Base-by-base conservation (phyloP, 2,888 invertebrate species). In the Pyralis farinalis region DNA sequence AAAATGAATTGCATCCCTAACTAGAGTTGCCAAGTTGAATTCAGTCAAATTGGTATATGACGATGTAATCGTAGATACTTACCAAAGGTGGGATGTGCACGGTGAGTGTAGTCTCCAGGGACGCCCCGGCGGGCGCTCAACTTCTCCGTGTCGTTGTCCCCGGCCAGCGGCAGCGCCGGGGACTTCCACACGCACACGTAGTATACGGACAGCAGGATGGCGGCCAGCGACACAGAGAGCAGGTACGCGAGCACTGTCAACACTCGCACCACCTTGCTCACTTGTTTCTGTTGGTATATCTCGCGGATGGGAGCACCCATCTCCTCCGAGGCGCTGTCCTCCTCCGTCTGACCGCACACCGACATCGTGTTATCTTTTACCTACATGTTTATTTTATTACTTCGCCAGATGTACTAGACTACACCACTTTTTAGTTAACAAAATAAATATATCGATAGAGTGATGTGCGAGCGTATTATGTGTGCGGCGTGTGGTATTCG, bases 181-280 rank as follows among this genome's bases (percentile, higher is more conserved):
- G 87, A 81, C 61, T 94, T 92, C 96, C 96, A 96, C 61, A 96
- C 91, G 66, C 95, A 93, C 47, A 95, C 90, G 76, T 96, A 96
- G 76, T 96, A 96, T 37, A 94, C 91, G 16, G 95, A 95, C 35
- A 96, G 88, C 36, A 95, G 91, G 55, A 96, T 94, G 4, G 95
- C 96, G 3, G 94, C 95, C 79, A 95, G 91, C n/a, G 96, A 96
- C 34, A 96, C 96, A n/a, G 95, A 94, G 49, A 95, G 87, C 53
- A 96, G 91, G 77, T 96, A 96, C 7, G 95, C 95, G 61, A 95
- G 72, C 40, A 96, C 96, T 0, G 95, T 96, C 49, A 96, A 87
- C 39, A 96, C 90, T 31, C 96, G 78, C 46, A 90, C 85, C 55
- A 82, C 69, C 49, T 80, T 90, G 65, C 86, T 84, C 31, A 71